These are phyloP conservation scores for Paralinhomoeus sp. DNA, from an alignment of 2,888 invertebrate species.

Conservation along the genomic window DNA sequence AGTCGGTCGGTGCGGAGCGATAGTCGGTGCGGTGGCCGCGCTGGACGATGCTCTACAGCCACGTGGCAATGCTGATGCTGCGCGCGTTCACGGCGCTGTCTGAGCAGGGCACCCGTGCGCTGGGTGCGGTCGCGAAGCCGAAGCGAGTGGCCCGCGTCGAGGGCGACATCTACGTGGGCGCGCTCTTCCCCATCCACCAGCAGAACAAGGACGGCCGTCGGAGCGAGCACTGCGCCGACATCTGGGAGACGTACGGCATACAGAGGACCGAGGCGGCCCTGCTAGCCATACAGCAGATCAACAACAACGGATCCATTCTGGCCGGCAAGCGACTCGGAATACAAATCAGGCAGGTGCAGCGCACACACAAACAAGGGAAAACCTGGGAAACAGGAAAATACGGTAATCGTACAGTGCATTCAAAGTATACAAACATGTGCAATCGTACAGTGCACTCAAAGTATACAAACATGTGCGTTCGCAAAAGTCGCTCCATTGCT, in stretches of 20 bases:
- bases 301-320: slow-evolving; percentile 37
- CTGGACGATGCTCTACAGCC: slow-evolving; percentile 5
- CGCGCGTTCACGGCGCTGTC: slow-evolving; percentile 21
- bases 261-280: slow-evolving; percentile 36
- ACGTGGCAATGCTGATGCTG: slow-evolving; percentile 19
- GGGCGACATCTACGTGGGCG: slow-evolving; percentile 24
- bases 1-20: too few species aligned
- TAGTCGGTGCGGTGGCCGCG: too few species aligned
- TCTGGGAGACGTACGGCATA: slow-evolving; percentile 51
- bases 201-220: too few species aligned
- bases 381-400: too few species aligned
- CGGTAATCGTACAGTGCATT: too few species aligned
- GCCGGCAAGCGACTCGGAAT: slow-evolving; percentile 40
- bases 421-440: too few species aligned
- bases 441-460: too few species aligned
- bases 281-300: slow-evolving; percentile 39
- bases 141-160: slow-evolving; percentile 22
- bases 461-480: too few species aligned
- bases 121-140: slow-evolving; percentile 9
- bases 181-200: slow-evolving; percentile 28
- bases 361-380: too few species aligned
- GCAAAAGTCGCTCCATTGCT: too few species aligned
- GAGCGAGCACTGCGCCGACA: slow-evolving; percentile 39
- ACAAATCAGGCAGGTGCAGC: slow-evolving; percentile 43
- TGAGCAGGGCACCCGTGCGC: slow-evolving; percentile 22